Percentiles rank a stretch among this genome's conserved stretches.
These are phyloP conservation scores for Geotrypetes seraphini DNA, from an alignment of 2,797 vertebrate genomes.

Conservation along the genomic window DNA sequence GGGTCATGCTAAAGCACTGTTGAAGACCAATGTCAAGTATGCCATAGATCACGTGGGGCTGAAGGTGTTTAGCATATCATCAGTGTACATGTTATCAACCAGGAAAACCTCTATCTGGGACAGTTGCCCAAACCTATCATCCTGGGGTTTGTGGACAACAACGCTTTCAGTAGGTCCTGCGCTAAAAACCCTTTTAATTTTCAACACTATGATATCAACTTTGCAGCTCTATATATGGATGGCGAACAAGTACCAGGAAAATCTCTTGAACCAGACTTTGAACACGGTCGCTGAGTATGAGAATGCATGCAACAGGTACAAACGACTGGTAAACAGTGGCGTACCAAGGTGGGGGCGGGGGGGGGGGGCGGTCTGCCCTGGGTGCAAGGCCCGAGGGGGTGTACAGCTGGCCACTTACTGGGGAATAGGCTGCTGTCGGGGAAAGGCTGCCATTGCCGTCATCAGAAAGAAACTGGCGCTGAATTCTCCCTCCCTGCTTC, in stretches of 20 bases:
- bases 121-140: neutral
- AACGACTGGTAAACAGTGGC: neutral
- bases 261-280: neutral
- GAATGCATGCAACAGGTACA: neutral
- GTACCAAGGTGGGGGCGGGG: too few species aligned
- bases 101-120: neutral
- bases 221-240: neutral
- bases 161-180: neutral
- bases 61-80: neutral
- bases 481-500: too few species aligned
- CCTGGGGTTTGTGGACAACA: neutral
- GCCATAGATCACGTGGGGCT: neutral
- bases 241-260: neutral
- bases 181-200: neutral
- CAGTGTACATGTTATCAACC: neutral
- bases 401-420: too few species aligned
- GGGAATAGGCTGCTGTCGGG: too few species aligned
- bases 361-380: too few species aligned
- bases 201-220: neutral
- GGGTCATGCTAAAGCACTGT: neutral
- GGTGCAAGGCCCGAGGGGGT: too few species aligned
- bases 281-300: neutral
- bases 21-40: neutral
- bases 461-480: too few species aligned
- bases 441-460: too few species aligned